Conservation (phyloP, 2,797 vertebrate genomes). For the Pterois miles region DNA sequence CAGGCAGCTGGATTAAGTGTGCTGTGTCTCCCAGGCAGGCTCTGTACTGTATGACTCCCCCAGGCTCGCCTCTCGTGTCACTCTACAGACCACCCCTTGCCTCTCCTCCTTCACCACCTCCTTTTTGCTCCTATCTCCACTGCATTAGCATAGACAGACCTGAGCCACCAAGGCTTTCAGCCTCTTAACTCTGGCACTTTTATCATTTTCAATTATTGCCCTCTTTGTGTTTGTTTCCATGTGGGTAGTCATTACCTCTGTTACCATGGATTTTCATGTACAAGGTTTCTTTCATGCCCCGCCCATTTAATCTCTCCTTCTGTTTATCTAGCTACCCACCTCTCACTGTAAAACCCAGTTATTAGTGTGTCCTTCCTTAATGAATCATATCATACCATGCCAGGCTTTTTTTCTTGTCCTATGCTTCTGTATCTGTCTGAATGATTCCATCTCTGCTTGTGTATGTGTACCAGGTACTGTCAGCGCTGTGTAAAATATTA, state of each 20-base stretch:
- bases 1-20: conserved; percentile 54
- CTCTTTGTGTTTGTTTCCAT: conserved; percentile 61
- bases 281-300: conserved; percentile 50
- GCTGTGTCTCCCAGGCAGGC: conserved; percentile 45
- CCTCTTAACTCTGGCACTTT: conserved; percentile 46
- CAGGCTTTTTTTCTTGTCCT: neutral
- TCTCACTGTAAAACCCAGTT: conserved; percentile 39
- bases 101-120: conserved; percentile 38
- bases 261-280: conserved; percentile 65
- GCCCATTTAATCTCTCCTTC: conserved; percentile 18
- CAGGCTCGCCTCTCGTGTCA: conserved; percentile 53
- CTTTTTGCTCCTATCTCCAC: conserved; percentile 30
- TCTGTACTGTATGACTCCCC: conserved; percentile 29
- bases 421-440: neutral
- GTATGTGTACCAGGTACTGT: neutral
- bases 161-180: conserved; percentile 46
- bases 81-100: conserved; percentile 64
- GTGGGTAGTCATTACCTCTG: conserved; percentile 56
- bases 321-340: conserved; percentile 41
- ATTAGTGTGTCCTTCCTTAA: conserved; percentile 37
- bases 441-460: neutral
- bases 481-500: conserved; percentile 18
- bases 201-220: conserved; percentile 63
- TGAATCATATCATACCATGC: neutral
- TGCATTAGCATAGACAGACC: conserved; percentile 53